phyloP scores from a whole-genome alignment of 2,797 vertebrate genomes.

The Anomalospiza imberbis region DNA sequence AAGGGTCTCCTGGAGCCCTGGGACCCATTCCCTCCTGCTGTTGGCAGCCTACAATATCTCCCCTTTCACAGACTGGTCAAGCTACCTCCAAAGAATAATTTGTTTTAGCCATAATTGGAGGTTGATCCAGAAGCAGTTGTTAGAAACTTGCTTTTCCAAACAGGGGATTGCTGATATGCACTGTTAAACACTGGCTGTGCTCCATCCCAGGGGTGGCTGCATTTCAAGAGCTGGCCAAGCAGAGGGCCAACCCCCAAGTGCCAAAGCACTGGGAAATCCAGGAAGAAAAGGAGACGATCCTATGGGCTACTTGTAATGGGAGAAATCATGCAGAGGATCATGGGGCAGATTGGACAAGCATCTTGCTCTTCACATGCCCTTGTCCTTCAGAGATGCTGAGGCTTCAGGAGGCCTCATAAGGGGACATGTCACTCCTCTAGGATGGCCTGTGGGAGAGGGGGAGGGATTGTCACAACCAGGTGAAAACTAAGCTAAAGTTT shows the following conservation, averaged over 20 bases:
- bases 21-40: not conserved
- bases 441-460: fast-evolving
- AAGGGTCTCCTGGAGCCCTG: constrained; percentile 1
- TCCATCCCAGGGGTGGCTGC: not conserved
- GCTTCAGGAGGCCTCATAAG: not conserved
- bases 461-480: not conserved
- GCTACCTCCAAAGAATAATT: not conserved
- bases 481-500: not conserved
- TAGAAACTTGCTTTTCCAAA: not conserved
- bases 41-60: not conserved
- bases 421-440: not conserved
- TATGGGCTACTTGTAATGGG: not conserved
- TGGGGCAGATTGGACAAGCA: not conserved
- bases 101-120: not conserved
- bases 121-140: not conserved
- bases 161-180: not conserved
- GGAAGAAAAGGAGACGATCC: not conserved
- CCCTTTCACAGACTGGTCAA: constrained; percentile 12
- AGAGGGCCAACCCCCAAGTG: not conserved
- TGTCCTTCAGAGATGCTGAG: not conserved
- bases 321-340: not conserved
- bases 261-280: not conserved
- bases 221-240: constrained; percentile 12
- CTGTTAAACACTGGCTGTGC: constrained; percentile 6
- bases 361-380: not conserved